Evolutionary conservation across 2,888 invertebrate genomes (phyloP).

Genomic region (Pinctada fucata): DNA sequence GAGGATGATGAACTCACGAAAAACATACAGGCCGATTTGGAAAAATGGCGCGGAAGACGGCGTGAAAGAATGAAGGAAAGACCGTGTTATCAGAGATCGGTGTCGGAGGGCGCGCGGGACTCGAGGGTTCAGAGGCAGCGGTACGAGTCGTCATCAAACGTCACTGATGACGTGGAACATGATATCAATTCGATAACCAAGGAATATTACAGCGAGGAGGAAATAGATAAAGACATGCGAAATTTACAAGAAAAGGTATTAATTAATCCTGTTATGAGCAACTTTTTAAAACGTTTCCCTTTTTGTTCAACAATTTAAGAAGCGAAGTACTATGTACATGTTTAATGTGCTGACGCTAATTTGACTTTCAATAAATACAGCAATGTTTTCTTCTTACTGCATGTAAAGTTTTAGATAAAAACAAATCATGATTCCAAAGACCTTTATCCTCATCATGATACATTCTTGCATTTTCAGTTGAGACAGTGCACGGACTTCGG

Average conservation of each 20-base stretch:
- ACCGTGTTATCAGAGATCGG: not conserved
- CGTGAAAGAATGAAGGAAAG: not conserved
- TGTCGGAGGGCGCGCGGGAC: not conserved
- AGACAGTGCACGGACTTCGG: constrained; percentile 91
- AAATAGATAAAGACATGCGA: not conserved
- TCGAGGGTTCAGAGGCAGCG: not conserved
- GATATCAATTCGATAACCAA: not conserved
- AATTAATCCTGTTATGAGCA: not conserved
- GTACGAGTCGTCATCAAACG: too few relatives aligned
- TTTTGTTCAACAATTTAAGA: too few relatives aligned
- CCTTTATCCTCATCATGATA: too few relatives aligned
- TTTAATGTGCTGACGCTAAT: too few relatives aligned
- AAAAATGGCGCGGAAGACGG: constrained; percentile 1
- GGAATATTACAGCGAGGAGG: not conserved
- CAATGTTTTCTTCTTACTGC: too few relatives aligned
- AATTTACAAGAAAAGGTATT: not conserved
- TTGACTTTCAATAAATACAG: too few relatives aligned
- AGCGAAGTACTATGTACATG: too few relatives aligned
- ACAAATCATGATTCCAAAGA: too few relatives aligned
- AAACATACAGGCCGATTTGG: not conserved
- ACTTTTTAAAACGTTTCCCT: too few relatives aligned
- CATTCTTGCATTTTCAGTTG: constrained; percentile 80
- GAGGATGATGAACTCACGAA: not conserved
- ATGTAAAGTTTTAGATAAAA: too few relatives aligned
- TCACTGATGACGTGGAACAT: not conserved